Conservation (phyloP, 2,888 invertebrate genomes). For the Tridacna gigas region DNA sequence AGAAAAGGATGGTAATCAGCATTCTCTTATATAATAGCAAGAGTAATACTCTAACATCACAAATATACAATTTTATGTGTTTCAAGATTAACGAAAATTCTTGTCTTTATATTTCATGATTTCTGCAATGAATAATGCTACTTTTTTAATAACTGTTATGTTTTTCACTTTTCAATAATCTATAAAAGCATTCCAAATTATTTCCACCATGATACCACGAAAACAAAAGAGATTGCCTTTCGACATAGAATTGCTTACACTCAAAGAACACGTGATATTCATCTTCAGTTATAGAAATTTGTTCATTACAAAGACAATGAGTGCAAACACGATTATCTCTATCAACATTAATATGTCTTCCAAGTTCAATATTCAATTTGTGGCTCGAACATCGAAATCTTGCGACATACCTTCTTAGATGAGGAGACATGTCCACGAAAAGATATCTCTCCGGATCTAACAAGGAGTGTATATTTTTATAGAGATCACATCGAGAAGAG, state of each 20-base stretch:
- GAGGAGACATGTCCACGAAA: conserved; percentile 27
- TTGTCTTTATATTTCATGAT: too few species aligned
- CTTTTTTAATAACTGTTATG: conserved; percentile 5
- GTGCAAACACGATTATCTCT: conserved; percentile 24
- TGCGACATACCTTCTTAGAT: conserved; percentile 23
- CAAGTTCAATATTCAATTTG: conserved; percentile 27
- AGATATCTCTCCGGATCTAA: conserved; percentile 33
- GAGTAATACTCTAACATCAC: too few species aligned
- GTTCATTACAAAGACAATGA: background rate
- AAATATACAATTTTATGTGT: too few species aligned
- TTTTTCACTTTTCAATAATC: conserved; percentile 7
- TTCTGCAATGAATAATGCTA: background rate
- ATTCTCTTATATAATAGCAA: too few species aligned
- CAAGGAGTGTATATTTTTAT: conserved; percentile 25
- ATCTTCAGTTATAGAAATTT: conserved; percentile 12
- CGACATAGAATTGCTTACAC: background rate
- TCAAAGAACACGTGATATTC: conserved; percentile 31
- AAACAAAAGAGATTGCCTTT: conserved; percentile 1
- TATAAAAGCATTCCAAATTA: background rate
- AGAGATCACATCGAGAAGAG: conserved; percentile 28
- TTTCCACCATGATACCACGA: conserved; percentile 20
- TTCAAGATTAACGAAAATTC: too few species aligned
- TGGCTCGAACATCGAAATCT: conserved; percentile 36
- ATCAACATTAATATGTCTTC: conserved; percentile 17
- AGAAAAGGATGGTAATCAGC: too few species aligned